Base-by-base conservation (phyloP, 2,797 vertebrate species). In the Spinus olivaceus region DNA sequence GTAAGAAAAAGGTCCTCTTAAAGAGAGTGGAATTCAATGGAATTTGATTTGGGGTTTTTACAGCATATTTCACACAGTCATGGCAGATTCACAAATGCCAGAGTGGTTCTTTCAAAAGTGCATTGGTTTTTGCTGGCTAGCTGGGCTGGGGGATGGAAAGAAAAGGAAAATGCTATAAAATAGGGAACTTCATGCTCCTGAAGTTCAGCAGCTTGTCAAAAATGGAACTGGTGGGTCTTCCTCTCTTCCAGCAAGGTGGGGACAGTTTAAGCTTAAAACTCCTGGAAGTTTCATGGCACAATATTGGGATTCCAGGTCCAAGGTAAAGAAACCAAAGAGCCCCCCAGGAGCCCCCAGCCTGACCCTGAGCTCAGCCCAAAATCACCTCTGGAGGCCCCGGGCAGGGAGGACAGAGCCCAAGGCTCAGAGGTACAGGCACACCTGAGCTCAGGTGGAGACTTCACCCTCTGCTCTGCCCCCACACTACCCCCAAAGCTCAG, bases 321-420 rank as follows among this genome's bases (percentile, higher is more conserved):
- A 56, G 98, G 98, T 10, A 97, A 98, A 97, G 98, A 98, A 96
- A 98, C 98, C 95, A 98, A 98, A 97, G 98, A 98, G 91, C 98
- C 98, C 97, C 98, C 96, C 92, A 97, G 97, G 96, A 86, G 88
- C 84, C 97, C 97, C 92, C 94, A 98, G 85, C 97, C 98, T 92
- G 98, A 98, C 63, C 97, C 98, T 94, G 98, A 95, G 93, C 93
- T 92, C 80, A 96, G 97, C 94, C 97, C 94, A 24, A 98, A 98
- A 94, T 97, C 98, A 4, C 96, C 98, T 86, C 97, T 98, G 67
- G 98, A 98, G 91, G 98, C 96, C 94, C 97, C 97, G 76, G 98
- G 98, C 74, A 95, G 98, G 96, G 98, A 98, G 96, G 98, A 98
- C 92, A 98, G 98, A 94, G 98, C 97, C 12, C 97, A 98, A 86